Evolutionary conservation across 2,888 invertebrate species (phyloP).

Genomic region (Mythimna lalbum): DNA sequence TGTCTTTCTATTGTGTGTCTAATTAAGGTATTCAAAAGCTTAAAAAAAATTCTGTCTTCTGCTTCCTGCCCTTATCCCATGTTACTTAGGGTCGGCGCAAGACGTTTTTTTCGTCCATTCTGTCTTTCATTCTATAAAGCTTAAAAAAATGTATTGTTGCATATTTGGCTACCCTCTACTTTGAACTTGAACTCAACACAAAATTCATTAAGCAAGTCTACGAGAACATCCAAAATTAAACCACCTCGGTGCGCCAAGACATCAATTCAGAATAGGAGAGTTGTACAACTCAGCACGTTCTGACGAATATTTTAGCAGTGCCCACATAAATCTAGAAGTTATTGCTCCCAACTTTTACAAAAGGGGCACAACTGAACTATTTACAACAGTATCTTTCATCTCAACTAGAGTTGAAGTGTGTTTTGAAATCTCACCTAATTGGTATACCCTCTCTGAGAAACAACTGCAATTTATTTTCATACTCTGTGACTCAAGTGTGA

Average conservation of each 20-base stretch:
- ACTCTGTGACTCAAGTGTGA: constrained; percentile 68
- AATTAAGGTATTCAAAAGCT: too few species aligned
- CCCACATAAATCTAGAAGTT: constrained; percentile 35
- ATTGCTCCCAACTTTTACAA: constrained; percentile 46
- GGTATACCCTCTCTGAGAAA: constrained; percentile 62
- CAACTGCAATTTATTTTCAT: constrained; percentile 68
- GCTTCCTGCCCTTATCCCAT: too few species aligned
- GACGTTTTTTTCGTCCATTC: too few species aligned
- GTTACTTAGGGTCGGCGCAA: too few species aligned
- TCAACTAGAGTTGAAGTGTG: constrained; percentile 46
- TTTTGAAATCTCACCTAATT: constrained; percentile 72
- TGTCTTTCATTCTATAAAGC: too few species aligned
- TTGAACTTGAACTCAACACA: constrained; percentile 21
- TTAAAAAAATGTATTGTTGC: too few species aligned
- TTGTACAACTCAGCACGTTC: constrained; percentile 38
- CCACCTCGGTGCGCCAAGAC: constrained; percentile 17
- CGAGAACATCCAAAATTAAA: constrained; percentile 42
- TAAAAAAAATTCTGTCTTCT: too few species aligned
- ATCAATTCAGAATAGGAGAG: constrained; percentile 38
- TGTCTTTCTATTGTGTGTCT: too few species aligned
- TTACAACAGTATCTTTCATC: constrained; percentile 53
- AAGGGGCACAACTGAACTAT: constrained; percentile 43
- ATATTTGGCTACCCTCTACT: neutral
- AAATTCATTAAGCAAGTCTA: constrained; percentile 30
- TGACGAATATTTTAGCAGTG: constrained; percentile 41